Evolutionary conservation across 2,797 vertebrate species (phyloP).

Genomic region (Hipposideros larvatus): DNA sequence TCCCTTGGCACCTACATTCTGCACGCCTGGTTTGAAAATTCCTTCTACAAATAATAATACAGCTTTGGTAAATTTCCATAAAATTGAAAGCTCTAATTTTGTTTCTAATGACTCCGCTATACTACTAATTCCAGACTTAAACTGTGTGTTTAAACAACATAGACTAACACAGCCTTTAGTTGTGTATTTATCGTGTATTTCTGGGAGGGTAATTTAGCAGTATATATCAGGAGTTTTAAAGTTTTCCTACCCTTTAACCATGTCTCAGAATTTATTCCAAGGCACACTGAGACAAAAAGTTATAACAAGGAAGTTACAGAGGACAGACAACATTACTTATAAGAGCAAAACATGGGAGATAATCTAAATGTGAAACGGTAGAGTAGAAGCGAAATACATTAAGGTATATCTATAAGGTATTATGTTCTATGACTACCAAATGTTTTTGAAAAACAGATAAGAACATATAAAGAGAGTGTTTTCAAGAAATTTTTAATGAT

Average conservation of each 20-base stretch:
- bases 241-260: neutral
- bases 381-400: neutral
- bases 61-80: constrained; percentile 64
- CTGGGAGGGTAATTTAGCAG: neutral
- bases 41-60: constrained; percentile 81
- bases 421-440: neutral
- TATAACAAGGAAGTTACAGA: neutral
- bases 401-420: neutral
- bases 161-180: neutral
- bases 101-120: constrained; percentile 71
- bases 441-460: constrained; percentile 1
- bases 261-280: constrained; percentile 56
- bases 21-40: constrained; percentile 91
- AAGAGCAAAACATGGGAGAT: neutral
- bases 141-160: constrained; percentile 84
- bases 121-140: constrained; percentile 88
- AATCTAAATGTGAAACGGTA: neutral
- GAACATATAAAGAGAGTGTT: neutral
- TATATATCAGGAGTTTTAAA: neutral
- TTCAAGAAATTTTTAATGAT: constrained; percentile 41
- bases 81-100: constrained; percentile 50
- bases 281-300: neutral
- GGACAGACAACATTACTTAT: neutral
- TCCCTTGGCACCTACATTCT: constrained; percentile 90
- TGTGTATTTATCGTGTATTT: neutral